phyloP scores from a whole-genome alignment of 2,113 vertebrate species.

The Lagopus muta region DNA sequence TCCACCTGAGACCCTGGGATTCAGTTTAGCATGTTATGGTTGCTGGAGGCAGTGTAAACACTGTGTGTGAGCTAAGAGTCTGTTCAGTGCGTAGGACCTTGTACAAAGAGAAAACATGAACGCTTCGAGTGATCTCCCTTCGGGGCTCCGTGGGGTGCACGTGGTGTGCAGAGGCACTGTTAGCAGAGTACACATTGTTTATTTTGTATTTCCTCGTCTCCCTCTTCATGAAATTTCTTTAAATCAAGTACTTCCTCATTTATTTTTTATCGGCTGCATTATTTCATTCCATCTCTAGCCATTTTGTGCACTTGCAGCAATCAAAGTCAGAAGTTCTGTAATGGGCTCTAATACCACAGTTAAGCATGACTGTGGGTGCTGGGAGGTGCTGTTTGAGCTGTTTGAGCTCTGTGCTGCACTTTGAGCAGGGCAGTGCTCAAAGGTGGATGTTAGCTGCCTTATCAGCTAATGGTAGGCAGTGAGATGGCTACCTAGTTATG shows the following conservation, averaged over 20 bases:
- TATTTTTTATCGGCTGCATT: neutral
- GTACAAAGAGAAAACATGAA: neutral
- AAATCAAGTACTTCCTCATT: neutral
- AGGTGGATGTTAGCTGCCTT: neutral
- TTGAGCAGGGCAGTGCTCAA: neutral
- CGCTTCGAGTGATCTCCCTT: neutral
- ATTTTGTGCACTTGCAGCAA: accelerated
- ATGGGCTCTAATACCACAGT: neutral
- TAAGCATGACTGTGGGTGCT: neutral
- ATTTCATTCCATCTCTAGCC: neutral
- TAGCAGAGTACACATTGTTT: neutral
- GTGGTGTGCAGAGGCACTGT: neutral
- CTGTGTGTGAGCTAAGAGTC: constrained; percentile 54
- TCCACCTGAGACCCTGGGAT: neutral
- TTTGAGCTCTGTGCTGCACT: neutral
- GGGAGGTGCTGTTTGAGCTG: neutral
- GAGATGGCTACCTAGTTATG: neutral
- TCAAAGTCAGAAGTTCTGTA: neutral
- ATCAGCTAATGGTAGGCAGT: neutral
- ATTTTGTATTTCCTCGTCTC: neutral
- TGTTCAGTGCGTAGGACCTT: constrained; percentile 52
- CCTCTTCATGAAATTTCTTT: neutral
- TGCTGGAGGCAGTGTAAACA: constrained; percentile 40
- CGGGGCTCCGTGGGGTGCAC: neutral
- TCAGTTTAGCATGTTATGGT: constrained; percentile 49